Evolutionary conservation across 2,888 invertebrate genomes (phyloP).

Genomic region (Nycteola revayana): DNA sequence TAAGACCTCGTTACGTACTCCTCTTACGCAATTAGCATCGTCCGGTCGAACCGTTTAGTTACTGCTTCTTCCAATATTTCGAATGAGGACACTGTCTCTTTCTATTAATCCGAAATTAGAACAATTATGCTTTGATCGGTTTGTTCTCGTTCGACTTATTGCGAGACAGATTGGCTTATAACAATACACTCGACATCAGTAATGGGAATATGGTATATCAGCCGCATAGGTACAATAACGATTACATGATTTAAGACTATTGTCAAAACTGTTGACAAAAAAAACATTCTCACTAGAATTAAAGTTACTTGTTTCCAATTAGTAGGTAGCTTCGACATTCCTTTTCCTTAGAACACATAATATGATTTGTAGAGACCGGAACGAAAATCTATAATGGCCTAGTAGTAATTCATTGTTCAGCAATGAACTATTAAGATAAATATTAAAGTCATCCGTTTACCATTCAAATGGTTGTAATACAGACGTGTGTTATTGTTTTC

Average conservation of each 20-base stretch:
- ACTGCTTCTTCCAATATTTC: constrained; percentile 42
- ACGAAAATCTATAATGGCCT: constrained; percentile 22
- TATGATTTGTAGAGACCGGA: constrained; percentile 29
- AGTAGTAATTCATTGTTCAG: constrained; percentile 20
- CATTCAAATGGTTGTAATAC: constrained; percentile 42
- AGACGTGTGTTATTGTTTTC: constrained; percentile 64
- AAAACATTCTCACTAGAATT: constrained; percentile 40
- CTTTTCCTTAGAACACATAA: no score
- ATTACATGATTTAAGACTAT: constrained; percentile 25
- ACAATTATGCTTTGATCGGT: no score
- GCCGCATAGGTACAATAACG: constrained; percentile 9
- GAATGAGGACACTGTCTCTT: constrained; percentile 31
- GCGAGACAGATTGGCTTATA: no score
- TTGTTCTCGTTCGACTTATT: no score
- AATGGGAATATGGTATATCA: constrained; percentile 16
- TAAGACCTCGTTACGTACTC: constrained; percentile 71
- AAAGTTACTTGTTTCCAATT: no score
- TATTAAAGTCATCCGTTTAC: constrained; percentile 34
- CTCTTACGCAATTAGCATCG: constrained; percentile 73
- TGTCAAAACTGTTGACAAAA: constrained; percentile 26
- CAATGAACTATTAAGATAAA: constrained; percentile 35
- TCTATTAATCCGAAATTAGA: constrained; percentile 1
- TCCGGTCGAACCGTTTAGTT: constrained; percentile 50
- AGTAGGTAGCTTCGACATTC: no score
- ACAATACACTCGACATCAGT: constrained; percentile 16